Conservation (phyloP, 2,797 vertebrate species). For the Tauraco hartlaubi region DNA sequence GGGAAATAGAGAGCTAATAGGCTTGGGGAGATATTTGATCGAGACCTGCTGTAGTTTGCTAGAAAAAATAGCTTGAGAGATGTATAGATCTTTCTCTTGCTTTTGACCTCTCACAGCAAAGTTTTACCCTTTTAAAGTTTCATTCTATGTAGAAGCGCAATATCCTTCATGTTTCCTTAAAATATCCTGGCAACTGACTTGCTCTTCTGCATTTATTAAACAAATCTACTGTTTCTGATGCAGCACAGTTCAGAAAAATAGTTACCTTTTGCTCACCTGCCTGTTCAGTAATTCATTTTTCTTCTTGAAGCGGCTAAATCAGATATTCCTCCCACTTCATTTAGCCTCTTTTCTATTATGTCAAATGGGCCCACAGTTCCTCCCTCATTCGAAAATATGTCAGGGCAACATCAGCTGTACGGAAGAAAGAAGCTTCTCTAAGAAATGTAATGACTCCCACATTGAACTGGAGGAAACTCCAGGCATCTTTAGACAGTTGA, state of each 20-base stretch:
- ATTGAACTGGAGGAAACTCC: neutral
- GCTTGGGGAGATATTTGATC: neutral
- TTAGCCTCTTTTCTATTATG: neutral
- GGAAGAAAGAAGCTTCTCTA: neutral
- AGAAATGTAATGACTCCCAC: neutral
- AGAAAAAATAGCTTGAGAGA: neutral
- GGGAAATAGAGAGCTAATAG: neutral
- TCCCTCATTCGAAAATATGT: fast-evolving
- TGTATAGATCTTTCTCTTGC: neutral
- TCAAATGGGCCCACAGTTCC: neutral
- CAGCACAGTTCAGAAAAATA: neutral
- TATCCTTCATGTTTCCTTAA: neutral
- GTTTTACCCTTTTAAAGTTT: neutral
- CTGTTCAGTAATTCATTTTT: neutral
- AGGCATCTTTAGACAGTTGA: neutral
- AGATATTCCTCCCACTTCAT: neutral
- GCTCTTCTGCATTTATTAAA: neutral
- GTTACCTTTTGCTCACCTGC: neutral
- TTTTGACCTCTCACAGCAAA: neutral
- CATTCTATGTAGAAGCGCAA: neutral
- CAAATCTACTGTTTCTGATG: neutral
- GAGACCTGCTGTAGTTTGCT: neutral
- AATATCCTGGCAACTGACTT: neutral
- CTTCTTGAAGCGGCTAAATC: neutral
- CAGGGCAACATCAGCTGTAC: neutral